Evolutionary conservation across 2,888 invertebrate species (phyloP), one percentile per base, ranked within the genome.

Genomic region (Drosophila anomelani): DNA sequence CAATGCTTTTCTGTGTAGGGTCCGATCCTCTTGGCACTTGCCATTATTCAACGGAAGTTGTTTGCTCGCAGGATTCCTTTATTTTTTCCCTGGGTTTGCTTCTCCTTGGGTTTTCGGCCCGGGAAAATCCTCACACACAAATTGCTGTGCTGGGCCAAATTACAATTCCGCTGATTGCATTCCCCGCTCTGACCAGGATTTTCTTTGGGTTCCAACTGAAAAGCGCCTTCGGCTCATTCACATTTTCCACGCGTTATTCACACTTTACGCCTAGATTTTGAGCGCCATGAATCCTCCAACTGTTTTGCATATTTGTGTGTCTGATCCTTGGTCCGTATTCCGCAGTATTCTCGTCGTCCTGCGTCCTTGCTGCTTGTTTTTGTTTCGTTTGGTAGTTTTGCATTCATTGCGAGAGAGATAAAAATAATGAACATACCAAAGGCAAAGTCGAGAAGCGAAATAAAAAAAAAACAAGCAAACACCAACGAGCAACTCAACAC

Each of bases 131-230:
- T 76, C 80, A 46, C 46, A 46, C 46, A 46, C 46, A 85, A 84
- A 80, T 78, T 26, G 26, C 26, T 79, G 78, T 77, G 81, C 78
- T 77, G 88, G 83, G 90, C 90, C 90, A 91, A 91, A 91, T 91
- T 91, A 91, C 91, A 91, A 91, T 90, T 89, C 90, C 90, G 90
- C 87, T 91, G 91, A 91, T 91, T 91, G 90, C 85, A 90, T 90
- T 89, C 80, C 88, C 80, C 54, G 62, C 53, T 46, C 61, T 58
- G 26, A 32, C 13, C 57, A 34, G 39, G 38, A 34, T 43, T 59
- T 49, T 47, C 38, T 41, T 59, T 70, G 46, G 53, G n/a, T 1
- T 8, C 13, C 36, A 49, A 36, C 61, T 78, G 76, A 83, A 64
- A 84, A 84, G 80, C 85, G 78, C 68, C 76, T 59, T 78, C 76